Evolutionary conservation across 2,888 invertebrate genomes (phyloP), one percentile per base, ranked within the genome.

Genomic region (Esperia sulphurella): DNA sequence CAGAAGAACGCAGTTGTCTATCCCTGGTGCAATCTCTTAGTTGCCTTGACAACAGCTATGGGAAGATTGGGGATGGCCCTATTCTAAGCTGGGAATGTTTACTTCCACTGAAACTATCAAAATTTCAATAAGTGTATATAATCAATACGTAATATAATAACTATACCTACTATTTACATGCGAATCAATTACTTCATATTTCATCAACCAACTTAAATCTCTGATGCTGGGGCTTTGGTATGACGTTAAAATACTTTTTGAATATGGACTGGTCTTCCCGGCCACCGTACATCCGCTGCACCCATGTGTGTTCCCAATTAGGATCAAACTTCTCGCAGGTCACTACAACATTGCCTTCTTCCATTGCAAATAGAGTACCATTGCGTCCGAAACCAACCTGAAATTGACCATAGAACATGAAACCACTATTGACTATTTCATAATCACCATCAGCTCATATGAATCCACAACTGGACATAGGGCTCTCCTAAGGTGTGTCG

Each of bases 191-290:
- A 21, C 21, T 67, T 79, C 91, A 96, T 50, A 95, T 78, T 79
- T 93, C 92, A 73, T 95, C 93, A 38, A 96, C 83, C 44, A 96
- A 86, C 69, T 93, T 94, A 74, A 97, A 97, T 60, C 93, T 91
- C 48, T 93, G 92, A 71, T 96, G 95, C 58, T 96, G 94, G 28
- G 93, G 92, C 52, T 93, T 88, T 0, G 97, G 94, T 59, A 97
- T 91, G 35, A 98, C 91, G 87, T 98, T 94, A 61, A 93, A 95
- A 73, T 96, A 96, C 69, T 96, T 96, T 75, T 97, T 97, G 65
- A 93, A 93, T 55, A 96, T 94, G 1, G 87, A 90, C 59, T 92
- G 92, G 1, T 91, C 83, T 63, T 93, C 85, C 49, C 95, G 85
- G 0, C 92, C 93, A 0, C 83, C 88, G 74, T 95, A 94, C 66